Evolutionary conservation across 1,140 invertebrate species (phyloP), one percentile per base, ranked within the genome.

Genomic region (Drosophila baimaii): DNA sequence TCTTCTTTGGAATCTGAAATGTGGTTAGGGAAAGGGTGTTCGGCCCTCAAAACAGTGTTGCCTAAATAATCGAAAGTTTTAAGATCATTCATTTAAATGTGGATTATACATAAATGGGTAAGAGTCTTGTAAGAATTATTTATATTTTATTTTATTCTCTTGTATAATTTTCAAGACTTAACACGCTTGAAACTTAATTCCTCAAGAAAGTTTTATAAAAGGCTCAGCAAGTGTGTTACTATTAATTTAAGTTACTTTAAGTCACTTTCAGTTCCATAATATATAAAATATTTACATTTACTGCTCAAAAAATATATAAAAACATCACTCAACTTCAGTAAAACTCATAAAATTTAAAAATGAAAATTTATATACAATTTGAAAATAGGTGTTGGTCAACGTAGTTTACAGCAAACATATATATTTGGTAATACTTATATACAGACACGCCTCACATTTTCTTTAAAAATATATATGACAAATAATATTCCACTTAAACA

Each of bases 1-100:
- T 63, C 61, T 49, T 49, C 21, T 52, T 62, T 10, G 31, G 58
- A 52, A 31, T 52, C 35, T 37, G 31, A 37, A 61, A 61, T 47
- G 57, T 59, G 57, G 31, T 3, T 5, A 49, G 29, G 29, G 27
- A 19, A 47, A 41, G 41, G 55, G 35, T 12, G n/a, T 7, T 3
- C 19, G 25, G 27, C 7, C 35, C 2, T 47, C 0, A 23, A 15
- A 23, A 23, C 2, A n/a, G 15, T 47, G 44, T 6, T 9, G 31
- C 4, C 12, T 13, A 47, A 4, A 13, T 5, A 37, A 10, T 13
- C 1, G 0, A 27, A 23, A 54, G 2, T 19, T 21, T 5, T 6
- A 19, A 47, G 8, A 15, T 25, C 7, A 47, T 35, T 13, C 0
- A 5, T 35, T 13, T 1, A 37, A 37, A 37, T 37, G 15, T 15